Base-by-base conservation (phyloP, 2,113 vertebrate genomes). In the Xyliphius kryptos region DNA sequence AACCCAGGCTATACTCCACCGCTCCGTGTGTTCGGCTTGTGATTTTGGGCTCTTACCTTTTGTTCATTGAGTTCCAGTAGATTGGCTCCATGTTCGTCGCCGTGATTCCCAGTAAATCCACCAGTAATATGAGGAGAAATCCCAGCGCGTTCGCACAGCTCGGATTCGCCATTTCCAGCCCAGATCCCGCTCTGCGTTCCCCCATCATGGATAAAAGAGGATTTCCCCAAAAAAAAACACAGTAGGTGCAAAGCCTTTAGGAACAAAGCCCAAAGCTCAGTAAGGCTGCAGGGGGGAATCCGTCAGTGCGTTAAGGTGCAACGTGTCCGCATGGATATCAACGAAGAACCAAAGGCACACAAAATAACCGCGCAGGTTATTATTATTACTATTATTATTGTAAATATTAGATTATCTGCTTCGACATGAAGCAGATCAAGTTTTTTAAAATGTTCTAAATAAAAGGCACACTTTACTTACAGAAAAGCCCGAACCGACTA, bases 51-150 rank as follows among this genome's bases (percentile, higher is more conserved):
- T 61, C 81, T 78, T 82, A 89, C 87, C 86, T 85, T 76, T 87
- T 85, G 82, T 89, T 89, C 66, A 85, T 48, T n/a, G 87, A 89
- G 73, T 89, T 89, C 87, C 87, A 89, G 82, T 82, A 89, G 83
- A 89, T 86, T 41, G 87, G 87, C 70, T 89, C 87, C 87, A 89
- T 86, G 67, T 85, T 89, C 76, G 81, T 83, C 73, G 85, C 85
- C 37, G 84, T 70, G 63, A 82, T 79, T 46, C 82, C 86, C 75
- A 85, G 81, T 86, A 88, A 84, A 87, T 88, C 86, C 86, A 89
- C 81, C 76, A 87, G 60, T n/a, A n/a, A n/a, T 59, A 87, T 72
- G 72, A 87, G 75, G 68, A 87, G 76, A 77, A 88, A 69, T 61
- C 81, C 68, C 72, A 85, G 78, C 72, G 81, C 81, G 78, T 80